These are phyloP conservation scores for Prolemur simus DNA, from an alignment of 2,113 vertebrate species.

Conservation along the genomic window DNA sequence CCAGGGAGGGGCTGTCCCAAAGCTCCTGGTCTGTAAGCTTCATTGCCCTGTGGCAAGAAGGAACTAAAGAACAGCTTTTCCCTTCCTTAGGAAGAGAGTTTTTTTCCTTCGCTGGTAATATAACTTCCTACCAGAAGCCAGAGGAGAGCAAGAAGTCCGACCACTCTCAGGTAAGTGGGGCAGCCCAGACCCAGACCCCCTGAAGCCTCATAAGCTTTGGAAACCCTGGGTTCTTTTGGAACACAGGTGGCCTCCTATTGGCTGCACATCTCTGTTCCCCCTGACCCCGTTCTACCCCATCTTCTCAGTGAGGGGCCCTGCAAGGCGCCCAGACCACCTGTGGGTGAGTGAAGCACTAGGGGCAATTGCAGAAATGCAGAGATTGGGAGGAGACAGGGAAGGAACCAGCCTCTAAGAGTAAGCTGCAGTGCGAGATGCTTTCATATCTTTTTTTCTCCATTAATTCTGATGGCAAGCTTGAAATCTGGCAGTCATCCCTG, in stretches of 20 bases:
- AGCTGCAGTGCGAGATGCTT: not conserved
- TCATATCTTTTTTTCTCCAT: not conserved
- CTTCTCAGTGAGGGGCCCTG: not conserved
- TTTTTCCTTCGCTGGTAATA: not conserved
- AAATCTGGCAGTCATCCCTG: not conserved
- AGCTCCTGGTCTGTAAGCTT: not conserved
- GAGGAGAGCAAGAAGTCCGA: not conserved
- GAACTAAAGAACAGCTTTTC: not conserved
- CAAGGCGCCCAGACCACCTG: fast-evolving
- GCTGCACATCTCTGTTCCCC: not conserved
- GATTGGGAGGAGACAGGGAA: not conserved
- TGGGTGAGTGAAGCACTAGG: not conserved
- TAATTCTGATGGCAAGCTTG: not conserved
- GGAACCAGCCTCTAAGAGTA: not conserved
- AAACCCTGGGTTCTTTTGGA: not conserved
- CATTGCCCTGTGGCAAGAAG: not conserved
- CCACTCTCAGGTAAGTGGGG: not conserved
- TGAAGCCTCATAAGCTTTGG: not conserved
- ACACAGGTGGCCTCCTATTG: not conserved
- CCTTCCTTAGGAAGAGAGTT: conserved; percentile 30
- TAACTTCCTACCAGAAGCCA: fast-evolving
- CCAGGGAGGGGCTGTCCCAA: not conserved
- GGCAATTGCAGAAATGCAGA: not conserved
- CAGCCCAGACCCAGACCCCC: not conserved
- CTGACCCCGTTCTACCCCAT: not conserved